These are phyloP conservation scores for Phenganax marumi DNA, from an alignment of 92 coral and sea anemone genomes.

Conservation along the genomic window DNA sequence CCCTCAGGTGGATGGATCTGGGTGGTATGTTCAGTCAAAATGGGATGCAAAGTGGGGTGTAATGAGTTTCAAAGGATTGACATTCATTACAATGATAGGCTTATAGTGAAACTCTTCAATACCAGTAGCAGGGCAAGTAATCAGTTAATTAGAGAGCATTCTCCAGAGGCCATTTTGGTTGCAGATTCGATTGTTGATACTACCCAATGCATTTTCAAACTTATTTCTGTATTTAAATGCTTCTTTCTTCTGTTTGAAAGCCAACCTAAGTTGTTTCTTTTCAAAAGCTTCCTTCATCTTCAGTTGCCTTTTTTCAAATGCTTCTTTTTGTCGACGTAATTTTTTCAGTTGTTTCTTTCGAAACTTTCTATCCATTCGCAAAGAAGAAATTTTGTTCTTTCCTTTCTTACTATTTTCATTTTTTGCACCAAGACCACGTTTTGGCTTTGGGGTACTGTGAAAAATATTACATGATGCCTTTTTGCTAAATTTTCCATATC, in stretches of 20 bases:
- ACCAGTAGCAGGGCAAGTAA: background rate
- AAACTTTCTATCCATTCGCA: background rate
- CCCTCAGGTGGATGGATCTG: too few relatives aligned
- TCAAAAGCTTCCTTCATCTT: slow-evolving; percentile 16
- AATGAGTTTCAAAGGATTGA: background rate
- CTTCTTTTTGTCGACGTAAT: background rate
- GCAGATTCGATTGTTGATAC: slow-evolving; percentile 22
- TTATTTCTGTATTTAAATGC: slow-evolving; percentile 24
- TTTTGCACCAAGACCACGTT: background rate
- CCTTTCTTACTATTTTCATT: background rate
- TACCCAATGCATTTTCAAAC: slow-evolving; percentile 35
- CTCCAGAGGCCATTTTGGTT: slow-evolving; percentile 33
- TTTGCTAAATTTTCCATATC: background rate
- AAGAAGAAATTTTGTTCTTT: background rate
- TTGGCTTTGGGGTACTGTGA: background rate
- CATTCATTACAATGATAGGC: background rate
- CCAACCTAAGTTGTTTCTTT: slow-evolving; percentile 25
- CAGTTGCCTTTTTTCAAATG: background rate
- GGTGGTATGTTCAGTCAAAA: too few relatives aligned
- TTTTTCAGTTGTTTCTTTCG: slow-evolving; percentile 8
- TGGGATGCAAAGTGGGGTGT: too few relatives aligned
- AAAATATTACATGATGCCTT: background rate
- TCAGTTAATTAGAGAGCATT: slow-evolving; percentile 13
- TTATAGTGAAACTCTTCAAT: background rate
- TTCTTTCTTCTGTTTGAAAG: slow-evolving; percentile 54